phyloP scores from a whole-genome alignment of 2,888 invertebrate genomes.

The Chaetogeoica ovagalla region DNA sequence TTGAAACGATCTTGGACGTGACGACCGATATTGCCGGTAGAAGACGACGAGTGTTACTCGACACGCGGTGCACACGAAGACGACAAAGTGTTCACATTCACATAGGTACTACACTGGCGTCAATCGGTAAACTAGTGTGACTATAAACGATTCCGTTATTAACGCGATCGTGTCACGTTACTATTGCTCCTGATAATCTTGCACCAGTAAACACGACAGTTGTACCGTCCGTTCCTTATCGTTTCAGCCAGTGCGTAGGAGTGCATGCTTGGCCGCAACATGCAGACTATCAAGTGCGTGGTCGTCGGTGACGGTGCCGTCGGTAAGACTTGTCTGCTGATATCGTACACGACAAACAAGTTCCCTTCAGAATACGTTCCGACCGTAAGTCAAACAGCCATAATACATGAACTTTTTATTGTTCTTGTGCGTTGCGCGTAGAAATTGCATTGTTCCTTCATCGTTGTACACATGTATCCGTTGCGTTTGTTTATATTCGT shows the following conservation, averaged over 20 bases:
- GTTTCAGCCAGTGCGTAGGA: constrained; percentile 3
- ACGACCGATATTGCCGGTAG: not conserved
- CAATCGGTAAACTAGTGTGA: not conserved
- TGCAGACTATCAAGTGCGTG: constrained; percentile 76
- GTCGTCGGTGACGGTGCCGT: constrained; percentile 92
- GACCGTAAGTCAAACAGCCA: constrained; percentile 65
- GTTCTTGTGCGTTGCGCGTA: too few relatives aligned
- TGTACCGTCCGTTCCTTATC: not conserved
- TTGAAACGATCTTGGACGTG: not conserved
- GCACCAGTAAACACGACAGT: too few relatives aligned
- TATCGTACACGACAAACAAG: constrained; percentile 89
- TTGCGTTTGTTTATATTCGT: too few relatives aligned
- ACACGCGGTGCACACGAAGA: not conserved
- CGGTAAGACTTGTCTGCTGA: constrained; percentile 91
- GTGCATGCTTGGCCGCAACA: constrained; percentile 51
- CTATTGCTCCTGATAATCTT: too few relatives aligned
- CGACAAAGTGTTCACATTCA: not conserved
- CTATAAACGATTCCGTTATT: too few relatives aligned
- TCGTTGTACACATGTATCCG: not conserved
- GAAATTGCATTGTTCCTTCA: not conserved
- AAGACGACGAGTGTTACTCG: not conserved
- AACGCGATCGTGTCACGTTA: too few relatives aligned
- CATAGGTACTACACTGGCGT: not conserved
- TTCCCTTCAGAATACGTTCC: constrained; percentile 94
- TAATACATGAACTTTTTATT: too few relatives aligned